These are phyloP conservation scores for Manis pentadactyla DNA, from an alignment of 2,797 vertebrate species.

Conservation along the genomic window DNA sequence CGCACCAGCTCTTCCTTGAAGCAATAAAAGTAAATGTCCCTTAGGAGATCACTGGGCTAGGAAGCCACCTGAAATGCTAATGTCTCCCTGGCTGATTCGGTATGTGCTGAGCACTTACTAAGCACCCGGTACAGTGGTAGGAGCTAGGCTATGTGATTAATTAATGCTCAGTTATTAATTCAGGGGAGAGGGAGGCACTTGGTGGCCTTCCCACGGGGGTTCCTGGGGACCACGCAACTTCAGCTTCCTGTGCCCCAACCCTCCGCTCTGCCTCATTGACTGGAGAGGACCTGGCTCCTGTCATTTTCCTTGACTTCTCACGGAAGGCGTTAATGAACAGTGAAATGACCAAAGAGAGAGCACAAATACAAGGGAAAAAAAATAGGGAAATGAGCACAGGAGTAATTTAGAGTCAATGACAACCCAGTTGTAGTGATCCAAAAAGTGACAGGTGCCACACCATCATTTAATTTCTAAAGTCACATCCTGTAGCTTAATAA, in stretches of 20 bases:
- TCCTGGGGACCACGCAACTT: neutral
- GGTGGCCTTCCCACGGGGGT: neutral
- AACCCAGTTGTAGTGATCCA: constrained; percentile 12
- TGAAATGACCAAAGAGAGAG: neutral
- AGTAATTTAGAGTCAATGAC: neutral
- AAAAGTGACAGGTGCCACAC: constrained; percentile 51
- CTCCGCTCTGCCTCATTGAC: fast-evolving
- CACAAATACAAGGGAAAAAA: neutral
- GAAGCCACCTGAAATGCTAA: constrained; percentile 47
- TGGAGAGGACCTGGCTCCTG: neutral
- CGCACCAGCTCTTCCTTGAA: neutral
- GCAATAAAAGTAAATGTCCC: neutral
- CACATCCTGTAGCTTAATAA: neutral
- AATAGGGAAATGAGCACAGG: neutral
- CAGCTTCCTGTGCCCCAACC: neutral
- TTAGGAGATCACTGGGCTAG: neutral
- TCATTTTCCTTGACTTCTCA: neutral
- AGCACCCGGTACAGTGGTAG: neutral
- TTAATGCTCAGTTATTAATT: neutral
- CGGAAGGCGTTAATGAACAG: neutral
- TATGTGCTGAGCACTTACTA: neutral
- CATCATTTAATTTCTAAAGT: constrained; percentile 56
- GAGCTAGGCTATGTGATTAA: neutral
- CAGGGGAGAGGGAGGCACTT: neutral
- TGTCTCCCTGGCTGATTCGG: neutral